phyloP scores from a whole-genome alignment of 1,140 invertebrate species.

The Solenopsis fugax region DNA sequence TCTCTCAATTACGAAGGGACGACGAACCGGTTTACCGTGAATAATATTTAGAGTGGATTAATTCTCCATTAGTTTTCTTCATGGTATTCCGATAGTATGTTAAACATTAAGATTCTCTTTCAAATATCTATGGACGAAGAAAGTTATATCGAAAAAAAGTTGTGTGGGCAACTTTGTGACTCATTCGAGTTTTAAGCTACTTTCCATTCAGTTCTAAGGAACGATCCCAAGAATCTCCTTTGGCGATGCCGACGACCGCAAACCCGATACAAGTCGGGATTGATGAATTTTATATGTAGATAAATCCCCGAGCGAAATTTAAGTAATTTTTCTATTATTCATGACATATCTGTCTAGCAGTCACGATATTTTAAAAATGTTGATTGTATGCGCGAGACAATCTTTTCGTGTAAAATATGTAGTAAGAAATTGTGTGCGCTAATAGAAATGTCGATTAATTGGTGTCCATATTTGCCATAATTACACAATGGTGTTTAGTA shows the following conservation, averaged over 20 bases:
- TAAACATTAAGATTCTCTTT: background rate
- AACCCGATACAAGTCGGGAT: slow-evolving; percentile 25
- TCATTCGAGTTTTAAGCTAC: slow-evolving; percentile 56
- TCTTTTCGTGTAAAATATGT: background rate
- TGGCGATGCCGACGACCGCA: slow-evolving; percentile 68
- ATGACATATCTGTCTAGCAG: background rate
- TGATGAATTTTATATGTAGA: slow-evolving; percentile 65
- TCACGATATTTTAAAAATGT: background rate
- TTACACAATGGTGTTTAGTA: background rate
- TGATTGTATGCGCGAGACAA: background rate
- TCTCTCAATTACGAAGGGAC: background rate
- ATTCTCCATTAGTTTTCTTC: too few relatives aligned
- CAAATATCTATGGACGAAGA: background rate
- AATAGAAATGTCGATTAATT: background rate
- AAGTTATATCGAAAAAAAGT: background rate
- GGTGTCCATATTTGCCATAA: background rate
- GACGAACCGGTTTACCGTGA: background rate
- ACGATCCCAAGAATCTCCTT: slow-evolving; percentile 53
- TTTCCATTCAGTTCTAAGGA: slow-evolving; percentile 35
- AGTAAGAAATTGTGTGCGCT: background rate
- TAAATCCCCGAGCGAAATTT: background rate
- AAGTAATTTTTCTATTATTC: background rate
- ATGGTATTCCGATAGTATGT: background rate
- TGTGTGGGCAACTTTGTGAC: slow-evolving; percentile 47
- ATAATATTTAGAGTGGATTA: too few relatives aligned